phyloP scores from a whole-genome alignment of 2,888 invertebrate species.

The Choreutis nemorana region DNA sequence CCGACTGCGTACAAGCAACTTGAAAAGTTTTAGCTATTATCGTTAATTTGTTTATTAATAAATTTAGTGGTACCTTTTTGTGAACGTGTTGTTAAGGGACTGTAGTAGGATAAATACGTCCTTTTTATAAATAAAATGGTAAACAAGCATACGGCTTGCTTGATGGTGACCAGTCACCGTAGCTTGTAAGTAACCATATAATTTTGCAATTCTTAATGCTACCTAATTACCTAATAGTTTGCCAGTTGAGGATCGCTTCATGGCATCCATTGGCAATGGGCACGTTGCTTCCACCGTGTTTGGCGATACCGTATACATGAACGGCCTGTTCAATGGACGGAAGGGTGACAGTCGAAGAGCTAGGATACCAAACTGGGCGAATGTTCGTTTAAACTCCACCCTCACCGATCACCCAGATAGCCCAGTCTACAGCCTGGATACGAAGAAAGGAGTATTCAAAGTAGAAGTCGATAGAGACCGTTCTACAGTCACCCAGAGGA shows the following conservation, averaged over 20 bases:
- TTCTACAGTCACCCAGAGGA: conserved; percentile 52
- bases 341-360: conserved; percentile 66
- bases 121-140: background rate
- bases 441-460: conserved; percentile 50
- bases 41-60: no score
- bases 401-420: conserved; percentile 35
- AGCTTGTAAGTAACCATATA: no score
- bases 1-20: no score
- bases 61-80: no score
- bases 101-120: no score
- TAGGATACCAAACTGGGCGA: conserved; percentile 68
- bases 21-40: no score
- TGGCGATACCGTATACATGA: conserved; percentile 67
- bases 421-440: conserved; percentile 52
- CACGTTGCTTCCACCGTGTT: conserved; percentile 67
- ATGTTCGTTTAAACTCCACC: conserved; percentile 57
- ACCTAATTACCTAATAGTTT: no score
- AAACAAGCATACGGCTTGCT: no score
- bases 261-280: conserved; percentile 69
- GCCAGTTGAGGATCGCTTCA: conserved; percentile 60
- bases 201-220: no score
- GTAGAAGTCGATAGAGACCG: conserved; percentile 52
- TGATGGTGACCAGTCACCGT: no score
- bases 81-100: no score
- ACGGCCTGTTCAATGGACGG: conserved; percentile 67